Base-by-base conservation (phyloP, 2,888 invertebrate species). In the Latrodectus hesperus region DNA sequence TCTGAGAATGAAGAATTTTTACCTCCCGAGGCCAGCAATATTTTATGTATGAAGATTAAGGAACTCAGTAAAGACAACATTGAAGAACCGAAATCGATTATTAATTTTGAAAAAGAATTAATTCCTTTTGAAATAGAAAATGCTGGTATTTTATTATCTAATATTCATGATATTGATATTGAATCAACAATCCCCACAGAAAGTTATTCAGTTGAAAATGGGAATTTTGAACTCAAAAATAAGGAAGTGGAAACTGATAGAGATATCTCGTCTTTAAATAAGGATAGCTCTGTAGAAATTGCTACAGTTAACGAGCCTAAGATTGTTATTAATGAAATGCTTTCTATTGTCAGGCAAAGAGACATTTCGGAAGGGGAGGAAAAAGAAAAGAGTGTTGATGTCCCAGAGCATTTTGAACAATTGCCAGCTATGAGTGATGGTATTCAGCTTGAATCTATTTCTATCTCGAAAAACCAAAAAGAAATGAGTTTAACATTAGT, bases 1-100 rank as follows among this genome's bases (percentile, higher is more conserved):
- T 22, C 73, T 17, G 85, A 86, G 55, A 14, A 60, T 64, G 49
- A 51, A 6, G 72, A 80, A 14, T 74, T 74, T 55, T 49, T 76
- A 12, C 64, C 53, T n/a, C 67, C 26, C 4, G 53, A 74, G 10
- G 73, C n/a, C 16, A 71, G 22, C n/a, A 17, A n/a, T 49, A 22
- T 49, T 17, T 11, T 53, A 72, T 38, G 38, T 6, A 38, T 6
- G 38, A 1, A 38, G 38, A 6, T 38, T 38, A 6, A 38, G 38
- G 38, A 38, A 38, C 38, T 38, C 38, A 6, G 6, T 38, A 38
- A 38, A 38, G 38, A 38, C 38, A 38, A 38, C 4, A 38, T 38
- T 6, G 38, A 38, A 38, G 38, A 38, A 38, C 6, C 38, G 2
- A 38, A 38, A 38, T 38, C 38, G 6, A 38, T 38, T 1, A 3